A percentile compares a stretch with the other conserved stretches of the same genome.
Evolutionary conservation across 2,113 vertebrate genomes (phyloP).

Genomic region (Brienomyrus longianalis): DNA sequence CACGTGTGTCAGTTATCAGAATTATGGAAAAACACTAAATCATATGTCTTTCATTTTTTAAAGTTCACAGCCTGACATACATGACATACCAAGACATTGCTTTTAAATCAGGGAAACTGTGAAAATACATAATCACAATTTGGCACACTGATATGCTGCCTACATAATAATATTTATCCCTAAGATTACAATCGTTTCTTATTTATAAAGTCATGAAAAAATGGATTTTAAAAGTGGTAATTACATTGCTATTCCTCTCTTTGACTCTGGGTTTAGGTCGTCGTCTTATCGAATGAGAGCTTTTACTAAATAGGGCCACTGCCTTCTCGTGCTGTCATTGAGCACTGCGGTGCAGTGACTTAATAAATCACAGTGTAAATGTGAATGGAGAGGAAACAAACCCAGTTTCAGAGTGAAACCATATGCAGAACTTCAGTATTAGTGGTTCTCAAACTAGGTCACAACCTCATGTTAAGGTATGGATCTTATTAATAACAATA

Average conservation of each 20-base stretch:
- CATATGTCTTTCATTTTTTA: constrained; percentile 28
- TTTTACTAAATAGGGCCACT: not conserved
- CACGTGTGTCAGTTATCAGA: not conserved
- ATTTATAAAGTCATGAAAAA: not conserved
- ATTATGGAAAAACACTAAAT: constrained; percentile 20
- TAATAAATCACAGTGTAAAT: not conserved
- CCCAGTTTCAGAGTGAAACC: not conserved
- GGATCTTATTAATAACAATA: not conserved
- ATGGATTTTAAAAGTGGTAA: constrained; percentile 1
- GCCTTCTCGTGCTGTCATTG: not conserved
- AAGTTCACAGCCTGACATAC: not conserved
- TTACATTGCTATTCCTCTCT: not conserved
- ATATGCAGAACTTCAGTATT: not conserved
- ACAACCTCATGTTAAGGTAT: not conserved
- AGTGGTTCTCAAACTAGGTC: constrained; percentile 4
- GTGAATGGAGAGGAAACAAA: not conserved
- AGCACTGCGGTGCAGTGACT: not conserved
- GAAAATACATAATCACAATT: not conserved
- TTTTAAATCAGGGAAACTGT: not conserved
- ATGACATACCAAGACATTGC: not conserved
- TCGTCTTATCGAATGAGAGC: not conserved
- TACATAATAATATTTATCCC: not conserved
- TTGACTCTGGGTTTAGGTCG: not conserved
- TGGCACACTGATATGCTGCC: not conserved
- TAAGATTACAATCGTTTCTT: not conserved